A percentile compares a stretch with the other conserved stretches of the same genome.
Conservation (phyloP, 2,797 vertebrate species). For the Picus viridis region DNA sequence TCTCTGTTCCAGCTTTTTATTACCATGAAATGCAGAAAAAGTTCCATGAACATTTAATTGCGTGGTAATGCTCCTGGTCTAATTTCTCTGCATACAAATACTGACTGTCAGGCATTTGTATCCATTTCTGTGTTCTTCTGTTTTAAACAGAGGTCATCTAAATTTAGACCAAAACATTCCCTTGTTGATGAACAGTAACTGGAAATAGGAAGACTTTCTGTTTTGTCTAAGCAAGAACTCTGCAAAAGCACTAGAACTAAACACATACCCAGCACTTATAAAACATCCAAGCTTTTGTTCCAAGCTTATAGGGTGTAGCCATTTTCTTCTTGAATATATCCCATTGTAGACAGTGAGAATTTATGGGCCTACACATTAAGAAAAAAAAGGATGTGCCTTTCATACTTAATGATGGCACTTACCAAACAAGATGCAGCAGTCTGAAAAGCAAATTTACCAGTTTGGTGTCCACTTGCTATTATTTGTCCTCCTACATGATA, state of each 20-base stretch:
- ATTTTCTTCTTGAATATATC: background rate
- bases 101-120: slow-evolving; percentile 51
- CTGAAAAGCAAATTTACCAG: background rate
- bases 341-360: background rate
- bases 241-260: slow-evolving; percentile 24
- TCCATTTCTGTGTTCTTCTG: slow-evolving; percentile 59
- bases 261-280: background rate
- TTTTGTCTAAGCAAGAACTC: slow-evolving; percentile 50
- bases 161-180: slow-evolving; percentile 73
- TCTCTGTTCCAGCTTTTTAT: slow-evolving; percentile 57
- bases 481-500: background rate
- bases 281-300: background rate
- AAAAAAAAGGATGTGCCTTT: background rate
- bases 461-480: background rate
- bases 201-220: slow-evolving; percentile 60
- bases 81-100: slow-evolving; percentile 51
- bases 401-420: background rate
- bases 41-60: slow-evolving; percentile 45
- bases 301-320: background rate
- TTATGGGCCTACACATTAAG: background rate
- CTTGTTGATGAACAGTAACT: slow-evolving; percentile 66
- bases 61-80: slow-evolving; percentile 44
- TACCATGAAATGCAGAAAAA: slow-evolving; percentile 30
- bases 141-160: slow-evolving; percentile 70
- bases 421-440: background rate